Conservation (phyloP, 2,113 vertebrate genomes). For the Erythrolamprus reginae region DNA sequence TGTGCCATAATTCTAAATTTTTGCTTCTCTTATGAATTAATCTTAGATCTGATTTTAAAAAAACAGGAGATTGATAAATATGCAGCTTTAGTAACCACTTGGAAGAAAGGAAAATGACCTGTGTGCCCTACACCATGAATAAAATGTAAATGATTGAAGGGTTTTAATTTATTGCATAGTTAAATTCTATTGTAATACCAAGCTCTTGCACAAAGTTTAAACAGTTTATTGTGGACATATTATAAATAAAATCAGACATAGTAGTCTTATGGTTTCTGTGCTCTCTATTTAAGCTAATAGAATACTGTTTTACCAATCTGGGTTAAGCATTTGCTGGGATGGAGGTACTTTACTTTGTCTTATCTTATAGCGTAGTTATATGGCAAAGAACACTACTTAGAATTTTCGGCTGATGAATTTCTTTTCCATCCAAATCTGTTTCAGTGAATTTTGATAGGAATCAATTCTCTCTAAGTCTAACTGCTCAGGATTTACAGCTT, state of each 20-base stretch:
- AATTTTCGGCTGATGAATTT: not conserved
- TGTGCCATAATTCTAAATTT: not conserved
- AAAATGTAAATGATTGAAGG: conserved; percentile 5
- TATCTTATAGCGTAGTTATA: not conserved
- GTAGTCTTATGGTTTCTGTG: not conserved
- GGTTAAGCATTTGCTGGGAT: not conserved
- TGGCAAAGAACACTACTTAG: not conserved
- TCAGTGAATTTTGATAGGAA: not conserved
- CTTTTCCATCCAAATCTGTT: not conserved
- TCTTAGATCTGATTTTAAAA: not conserved
- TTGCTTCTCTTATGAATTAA: not conserved
- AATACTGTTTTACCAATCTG: not conserved
- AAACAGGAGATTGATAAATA: not conserved
- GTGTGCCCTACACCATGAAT: not conserved
- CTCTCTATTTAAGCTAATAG: not conserved
- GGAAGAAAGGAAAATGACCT: not conserved
- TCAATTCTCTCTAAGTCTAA: not conserved
- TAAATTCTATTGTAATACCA: not conserved
- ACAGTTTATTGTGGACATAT: conserved; percentile 8
- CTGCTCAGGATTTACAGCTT: not conserved
- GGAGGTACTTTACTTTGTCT: accelerated
- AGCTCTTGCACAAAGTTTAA: not conserved
- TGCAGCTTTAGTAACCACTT: not conserved
- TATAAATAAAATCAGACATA: not conserved
- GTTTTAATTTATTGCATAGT: not conserved